phyloP scores from a whole-genome alignment of 2,888 invertebrate species.

The Apotomis turbidana region DNA sequence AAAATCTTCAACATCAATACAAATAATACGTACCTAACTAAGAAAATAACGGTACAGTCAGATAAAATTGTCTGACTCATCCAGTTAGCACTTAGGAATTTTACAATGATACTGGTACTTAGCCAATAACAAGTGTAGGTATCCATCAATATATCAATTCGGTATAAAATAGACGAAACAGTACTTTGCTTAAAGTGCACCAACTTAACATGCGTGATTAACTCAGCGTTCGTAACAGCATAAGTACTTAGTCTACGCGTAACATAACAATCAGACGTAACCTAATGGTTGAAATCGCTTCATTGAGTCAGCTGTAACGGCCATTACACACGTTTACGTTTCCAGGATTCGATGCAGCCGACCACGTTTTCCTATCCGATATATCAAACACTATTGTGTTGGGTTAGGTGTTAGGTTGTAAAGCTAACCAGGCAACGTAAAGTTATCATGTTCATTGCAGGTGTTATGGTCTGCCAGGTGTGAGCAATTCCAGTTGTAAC shows the following conservation, averaged over 20 bases:
- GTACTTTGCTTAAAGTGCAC: background rate
- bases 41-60: too few species aligned
- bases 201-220: slow-evolving; percentile 3
- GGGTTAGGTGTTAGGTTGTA: background rate
- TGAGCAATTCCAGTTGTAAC: too few species aligned
- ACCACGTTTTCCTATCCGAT: background rate
- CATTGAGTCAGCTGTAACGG: slow-evolving; percentile 8
- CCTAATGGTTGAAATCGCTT: slow-evolving; percentile 12
- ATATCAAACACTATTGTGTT: background rate
- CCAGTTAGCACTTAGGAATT: too few species aligned
- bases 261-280: slow-evolving; percentile 22
- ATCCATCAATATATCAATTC: too few species aligned
- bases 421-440: too few species aligned
- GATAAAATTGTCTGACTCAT: too few species aligned
- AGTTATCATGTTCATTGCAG: too few species aligned
- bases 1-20: too few species aligned
- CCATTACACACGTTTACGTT: background rate
- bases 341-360: slow-evolving; percentile 3
- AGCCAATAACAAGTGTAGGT: too few species aligned
- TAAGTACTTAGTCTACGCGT: slow-evolving; percentile 1
- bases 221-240: background rate
- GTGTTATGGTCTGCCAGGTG: too few species aligned
- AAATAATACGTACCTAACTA: too few species aligned
- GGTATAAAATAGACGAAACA: background rate
- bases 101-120: too few species aligned